Percentiles rank a stretch among this genome's conserved stretches.
These are phyloP conservation scores for Gallinago undulata DNA, from an alignment of 2,113 vertebrate species.

Conservation along the genomic window DNA sequence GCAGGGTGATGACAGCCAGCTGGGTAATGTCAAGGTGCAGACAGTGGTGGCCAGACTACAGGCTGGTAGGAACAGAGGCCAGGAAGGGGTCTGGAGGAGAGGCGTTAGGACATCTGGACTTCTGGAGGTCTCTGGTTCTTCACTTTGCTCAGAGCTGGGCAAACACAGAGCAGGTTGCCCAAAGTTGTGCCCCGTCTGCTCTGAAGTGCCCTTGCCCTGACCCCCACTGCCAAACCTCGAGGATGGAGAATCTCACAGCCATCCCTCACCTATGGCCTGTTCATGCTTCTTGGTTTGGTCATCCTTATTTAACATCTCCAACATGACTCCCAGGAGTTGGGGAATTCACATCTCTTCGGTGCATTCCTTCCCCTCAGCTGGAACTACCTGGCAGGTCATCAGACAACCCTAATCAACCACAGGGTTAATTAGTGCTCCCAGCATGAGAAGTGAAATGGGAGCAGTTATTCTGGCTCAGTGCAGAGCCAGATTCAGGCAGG, in stretches of 20 bases:
- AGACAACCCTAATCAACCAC: background rate
- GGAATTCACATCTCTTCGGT: background rate
- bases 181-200: background rate
- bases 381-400: background rate
- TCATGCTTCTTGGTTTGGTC: background rate
- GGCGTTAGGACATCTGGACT: background rate
- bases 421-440: background rate
- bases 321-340: rapidly evolving
- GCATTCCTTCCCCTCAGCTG: background rate
- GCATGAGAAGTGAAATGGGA: background rate
- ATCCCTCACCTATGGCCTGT: background rate
- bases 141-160: background rate
- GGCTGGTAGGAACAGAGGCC: too few relatives aligned
- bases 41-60: rapidly evolving
- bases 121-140: background rate
- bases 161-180: background rate
- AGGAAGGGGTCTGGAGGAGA: background rate
- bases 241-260: background rate
- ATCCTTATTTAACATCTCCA: background rate
- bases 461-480: rapidly evolving
- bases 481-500: background rate
- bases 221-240: background rate
- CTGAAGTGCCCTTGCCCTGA: background rate
- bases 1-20: background rate
- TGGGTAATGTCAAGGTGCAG: background rate